Percentiles rank a stretch among this genome's conserved stretches.
Evolutionary conservation across 2,797 vertebrate genomes (phyloP).

Genomic region (Intellagama lesueurii): DNA sequence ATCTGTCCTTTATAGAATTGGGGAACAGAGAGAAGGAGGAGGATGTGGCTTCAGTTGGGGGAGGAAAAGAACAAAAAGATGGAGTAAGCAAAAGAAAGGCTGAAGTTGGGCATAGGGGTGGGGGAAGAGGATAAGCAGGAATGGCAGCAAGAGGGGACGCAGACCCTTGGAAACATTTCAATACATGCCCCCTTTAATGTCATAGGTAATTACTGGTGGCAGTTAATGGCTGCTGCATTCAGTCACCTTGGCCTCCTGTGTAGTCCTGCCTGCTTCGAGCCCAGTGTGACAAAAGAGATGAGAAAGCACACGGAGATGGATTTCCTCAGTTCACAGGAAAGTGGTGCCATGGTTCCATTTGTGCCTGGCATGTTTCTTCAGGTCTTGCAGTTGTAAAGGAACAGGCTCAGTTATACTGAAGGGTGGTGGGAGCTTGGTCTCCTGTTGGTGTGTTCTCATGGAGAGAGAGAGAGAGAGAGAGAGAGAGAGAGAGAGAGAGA

Average conservation of each 20-base stretch:
- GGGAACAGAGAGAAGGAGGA: background rate
- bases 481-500: background rate
- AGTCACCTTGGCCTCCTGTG: background rate
- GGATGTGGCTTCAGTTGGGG: accelerated
- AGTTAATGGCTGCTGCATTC: background rate
- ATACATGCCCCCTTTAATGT: too few species aligned
- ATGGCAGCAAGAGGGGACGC: too few species aligned
- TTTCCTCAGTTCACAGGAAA: background rate
- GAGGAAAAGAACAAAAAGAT: background rate
- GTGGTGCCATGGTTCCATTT: background rate
- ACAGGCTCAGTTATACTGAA: background rate
- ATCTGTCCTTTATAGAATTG: background rate
- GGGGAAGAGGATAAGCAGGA: too few species aligned
- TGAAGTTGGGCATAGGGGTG: too few species aligned
- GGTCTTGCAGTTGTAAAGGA: background rate
- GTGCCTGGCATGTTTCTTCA: background rate
- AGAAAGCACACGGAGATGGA: too few species aligned
- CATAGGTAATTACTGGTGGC: background rate
- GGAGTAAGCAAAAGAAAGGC: background rate
- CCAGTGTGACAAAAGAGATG: background rate
- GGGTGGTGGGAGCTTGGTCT: background rate
- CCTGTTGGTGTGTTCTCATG: too few species aligned
- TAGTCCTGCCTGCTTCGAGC: background rate
- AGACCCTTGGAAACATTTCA: too few species aligned
- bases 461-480: background rate